phyloP scores from a whole-genome alignment of 2,888 invertebrate species.

The Heliconius charithonia region DNA sequence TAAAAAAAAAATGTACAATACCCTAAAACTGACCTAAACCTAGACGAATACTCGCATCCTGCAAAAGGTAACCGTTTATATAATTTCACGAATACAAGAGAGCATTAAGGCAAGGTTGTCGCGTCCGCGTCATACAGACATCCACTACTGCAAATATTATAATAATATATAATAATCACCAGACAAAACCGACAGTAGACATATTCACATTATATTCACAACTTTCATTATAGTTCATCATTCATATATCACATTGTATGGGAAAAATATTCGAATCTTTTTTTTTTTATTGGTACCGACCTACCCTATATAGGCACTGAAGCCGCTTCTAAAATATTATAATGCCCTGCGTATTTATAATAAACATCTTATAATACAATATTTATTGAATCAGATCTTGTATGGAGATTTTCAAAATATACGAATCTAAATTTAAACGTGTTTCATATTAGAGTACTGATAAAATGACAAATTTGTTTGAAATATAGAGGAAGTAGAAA shows the following conservation, averaged over 20 bases:
- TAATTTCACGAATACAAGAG: slow-evolving; percentile 79
- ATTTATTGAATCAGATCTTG: slow-evolving; percentile 38
- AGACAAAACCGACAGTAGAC: slow-evolving; percentile 27
- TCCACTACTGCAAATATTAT: slow-evolving; percentile 15
- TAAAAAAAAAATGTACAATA: slow-evolving; percentile 72
- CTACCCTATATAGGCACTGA: slow-evolving; percentile 47
- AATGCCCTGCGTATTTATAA: slow-evolving; percentile 48
- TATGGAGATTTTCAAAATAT: slow-evolving; percentile 25
- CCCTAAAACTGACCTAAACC: slow-evolving; percentile 64
- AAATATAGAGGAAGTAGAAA: slow-evolving; percentile 41
- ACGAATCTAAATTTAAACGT: slow-evolving; percentile 42
- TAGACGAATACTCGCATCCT: slow-evolving; percentile 82
- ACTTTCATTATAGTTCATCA: slow-evolving; percentile 42
- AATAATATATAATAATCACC: background rate
- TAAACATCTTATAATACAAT: slow-evolving; percentile 39
- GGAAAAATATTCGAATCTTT: slow-evolving; percentile 43
- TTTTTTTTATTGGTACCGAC: slow-evolving; percentile 41
- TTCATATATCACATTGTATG: slow-evolving; percentile 48
- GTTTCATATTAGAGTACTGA: slow-evolving; percentile 18
- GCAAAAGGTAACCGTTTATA: slow-evolving; percentile 81
- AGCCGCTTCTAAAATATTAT: slow-evolving; percentile 34
- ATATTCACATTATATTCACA: slow-evolving; percentile 36
- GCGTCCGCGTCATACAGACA: background rate
- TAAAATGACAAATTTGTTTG: slow-evolving; percentile 30
- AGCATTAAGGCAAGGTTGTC: slow-evolving; percentile 79